These are phyloP conservation scores for Beris morrisii DNA, from an alignment of 2,888 invertebrate genomes.

Conservation along the genomic window DNA sequence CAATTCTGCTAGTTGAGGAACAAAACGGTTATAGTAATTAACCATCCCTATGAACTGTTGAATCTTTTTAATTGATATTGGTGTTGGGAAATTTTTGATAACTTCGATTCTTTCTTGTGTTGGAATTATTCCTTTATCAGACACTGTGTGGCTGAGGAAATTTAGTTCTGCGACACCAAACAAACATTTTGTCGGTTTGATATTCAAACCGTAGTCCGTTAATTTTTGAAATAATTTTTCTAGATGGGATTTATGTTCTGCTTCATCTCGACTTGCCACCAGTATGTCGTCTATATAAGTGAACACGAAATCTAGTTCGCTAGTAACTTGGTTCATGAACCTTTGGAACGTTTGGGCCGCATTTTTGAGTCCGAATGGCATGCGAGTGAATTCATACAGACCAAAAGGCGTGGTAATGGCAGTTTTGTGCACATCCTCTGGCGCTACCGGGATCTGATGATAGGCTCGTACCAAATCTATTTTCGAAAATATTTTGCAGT, in stretches of 20 bases:
- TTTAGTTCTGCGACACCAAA: too few species aligned
- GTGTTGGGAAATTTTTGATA: too few species aligned
- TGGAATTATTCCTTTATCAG: too few species aligned
- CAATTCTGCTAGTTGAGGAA: too few species aligned
- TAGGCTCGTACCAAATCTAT: constrained; percentile 45
- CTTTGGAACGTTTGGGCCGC: constrained; percentile 49
- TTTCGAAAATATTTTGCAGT: constrained; percentile 44
- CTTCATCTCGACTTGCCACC: constrained; percentile 39
- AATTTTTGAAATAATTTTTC: constrained; percentile 38
- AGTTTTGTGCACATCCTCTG: constrained; percentile 44
- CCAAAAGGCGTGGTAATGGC: constrained; percentile 49
- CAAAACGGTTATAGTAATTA: too few species aligned
- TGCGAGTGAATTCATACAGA: constrained; percentile 45
- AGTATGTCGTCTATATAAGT: constrained; percentile 45
- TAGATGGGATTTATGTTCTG: constrained; percentile 42
- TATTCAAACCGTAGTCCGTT: constrained; percentile 34
- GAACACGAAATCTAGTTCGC: constrained; percentile 41
- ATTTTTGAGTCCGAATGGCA: constrained; percentile 49
- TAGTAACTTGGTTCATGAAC: constrained; percentile 45
- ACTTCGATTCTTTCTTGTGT: too few species aligned
- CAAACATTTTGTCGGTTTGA: constrained; percentile 3
- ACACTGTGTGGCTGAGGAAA: too few species aligned
- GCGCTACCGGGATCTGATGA: constrained; percentile 46
- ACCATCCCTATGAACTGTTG: too few species aligned
- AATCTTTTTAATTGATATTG: too few species aligned